These are phyloP conservation scores for Ophion ventricosus DNA, from an alignment of 2,888 invertebrate genomes.

Conservation along the genomic window DNA sequence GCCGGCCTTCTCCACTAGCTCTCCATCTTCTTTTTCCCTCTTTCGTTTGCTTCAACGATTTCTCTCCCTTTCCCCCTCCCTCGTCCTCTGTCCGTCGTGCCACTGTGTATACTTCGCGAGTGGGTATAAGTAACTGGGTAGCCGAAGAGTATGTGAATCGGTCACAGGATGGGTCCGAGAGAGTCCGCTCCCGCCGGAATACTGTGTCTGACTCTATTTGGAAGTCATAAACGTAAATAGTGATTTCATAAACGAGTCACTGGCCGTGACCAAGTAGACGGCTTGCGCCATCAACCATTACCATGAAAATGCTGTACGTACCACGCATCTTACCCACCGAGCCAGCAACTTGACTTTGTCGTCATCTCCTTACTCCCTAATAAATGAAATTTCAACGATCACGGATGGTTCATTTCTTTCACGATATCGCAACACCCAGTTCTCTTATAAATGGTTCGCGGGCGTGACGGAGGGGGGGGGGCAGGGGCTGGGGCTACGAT, in stretches of 20 bases:
- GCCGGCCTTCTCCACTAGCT: slow-evolving; percentile 48
- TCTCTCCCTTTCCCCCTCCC: slow-evolving; percentile 26
- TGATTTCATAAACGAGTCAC: slow-evolving; percentile 74
- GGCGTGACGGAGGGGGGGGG: background rate
- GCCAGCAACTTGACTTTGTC: background rate
- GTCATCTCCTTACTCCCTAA: background rate
- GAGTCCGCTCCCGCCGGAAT: slow-evolving; percentile 66
- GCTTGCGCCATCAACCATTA: slow-evolving; percentile 72
- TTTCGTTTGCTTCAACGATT: slow-evolving; percentile 22
- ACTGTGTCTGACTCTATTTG: slow-evolving; percentile 78
- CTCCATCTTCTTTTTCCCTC: slow-evolving; percentile 24
- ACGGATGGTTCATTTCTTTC: background rate
- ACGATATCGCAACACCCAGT: background rate
- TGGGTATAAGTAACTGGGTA: slow-evolving; percentile 69
- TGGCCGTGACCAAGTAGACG: slow-evolving; percentile 61
- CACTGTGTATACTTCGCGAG: slow-evolving; percentile 76
- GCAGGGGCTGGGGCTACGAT: background rate
- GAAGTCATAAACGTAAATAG: slow-evolving; percentile 80
- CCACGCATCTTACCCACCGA: background rate
- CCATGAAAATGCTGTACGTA: slow-evolving; percentile 50
- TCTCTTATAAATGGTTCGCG: slow-evolving; percentile 13
- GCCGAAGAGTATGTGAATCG: slow-evolving; percentile 63
- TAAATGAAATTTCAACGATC: background rate
- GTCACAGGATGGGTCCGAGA: slow-evolving; percentile 29
- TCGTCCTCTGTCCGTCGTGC: background rate